Percentiles rank a stretch among this genome's conserved stretches.
These are phyloP conservation scores for Rhizomys pruinosus DNA, from an alignment of 2,113 vertebrate genomes.

Conservation along the genomic window DNA sequence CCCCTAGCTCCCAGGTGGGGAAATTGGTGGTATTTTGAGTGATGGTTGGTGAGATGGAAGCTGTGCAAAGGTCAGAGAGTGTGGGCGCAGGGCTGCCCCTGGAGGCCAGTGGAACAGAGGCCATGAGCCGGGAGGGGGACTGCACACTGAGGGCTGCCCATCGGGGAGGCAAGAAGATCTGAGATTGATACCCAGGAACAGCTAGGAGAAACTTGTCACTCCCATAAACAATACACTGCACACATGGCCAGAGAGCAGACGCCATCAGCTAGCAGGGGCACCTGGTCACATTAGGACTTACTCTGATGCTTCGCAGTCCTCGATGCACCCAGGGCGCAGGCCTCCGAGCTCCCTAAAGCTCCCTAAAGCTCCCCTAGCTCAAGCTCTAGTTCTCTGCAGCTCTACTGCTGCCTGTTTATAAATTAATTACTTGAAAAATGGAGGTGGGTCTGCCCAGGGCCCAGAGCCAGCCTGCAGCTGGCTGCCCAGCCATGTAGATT, in stretches of 20 bases:
- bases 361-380: background rate
- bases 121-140: background rate
- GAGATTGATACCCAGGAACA: background rate
- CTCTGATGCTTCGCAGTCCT: background rate
- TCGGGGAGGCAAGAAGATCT: background rate
- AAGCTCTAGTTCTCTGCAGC: background rate
- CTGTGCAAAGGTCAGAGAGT: background rate
- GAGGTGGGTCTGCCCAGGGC: slow-evolving; percentile 67
- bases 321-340: background rate
- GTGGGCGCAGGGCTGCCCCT: background rate
- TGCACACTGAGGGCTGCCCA: background rate
- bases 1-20: no score
- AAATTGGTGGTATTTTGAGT: background rate
- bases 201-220: background rate
- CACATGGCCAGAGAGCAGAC: background rate
- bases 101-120: background rate
- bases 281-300: background rate
- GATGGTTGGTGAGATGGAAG: background rate
- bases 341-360: background rate
- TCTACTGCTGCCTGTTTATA: slow-evolving; percentile 70
- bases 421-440: slow-evolving; percentile 73
- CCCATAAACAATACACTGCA: background rate
- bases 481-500: slow-evolving; percentile 64
- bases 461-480: slow-evolving; percentile 62
- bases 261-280: background rate